Evolutionary conservation across 1,140 invertebrate species (phyloP), one percentile per base, ranked within the genome.

Genomic region (Semibalanus balanoides): DNA sequence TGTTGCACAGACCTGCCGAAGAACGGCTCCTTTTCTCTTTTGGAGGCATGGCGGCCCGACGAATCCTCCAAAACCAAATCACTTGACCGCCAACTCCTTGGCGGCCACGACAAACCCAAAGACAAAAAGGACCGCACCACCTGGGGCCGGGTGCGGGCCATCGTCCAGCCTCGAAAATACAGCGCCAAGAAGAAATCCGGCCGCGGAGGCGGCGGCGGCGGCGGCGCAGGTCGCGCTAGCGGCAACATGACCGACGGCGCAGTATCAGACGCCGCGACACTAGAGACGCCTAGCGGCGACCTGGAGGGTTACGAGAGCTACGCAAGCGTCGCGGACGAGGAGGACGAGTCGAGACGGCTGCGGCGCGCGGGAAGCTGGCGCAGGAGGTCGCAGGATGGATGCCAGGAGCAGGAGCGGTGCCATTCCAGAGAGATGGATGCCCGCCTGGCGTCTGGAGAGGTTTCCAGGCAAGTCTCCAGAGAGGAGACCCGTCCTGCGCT

Each of bases 131-230:
- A 86, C 80, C 87, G 87, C 82, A 90, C 88, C 51, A 87, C 89
- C 0, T 90, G 90, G 89, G 88, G 87, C 0, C 89, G 89, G 81
- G 88, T 91, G 82, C 88, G 89, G 79, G 88, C 89, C 79, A 91
- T 91, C 31, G 89, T 91, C 76, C 88, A 90, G 80, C 88, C 89
- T 0, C 84, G 88, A 70, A 85, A 87, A 75, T 89, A 90, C 74
- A 91, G 89, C 30, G 84, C 89, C 19, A 89, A 88, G 82, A 88
- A 87, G 80, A 76, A 78, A 28, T 74, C 77, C 3, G 40, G 76
- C 5, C 70, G 76, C 19, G 43, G 29, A 29, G n/a, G 35, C 35
- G 35, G n/a, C n/a, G n/a, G 76, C 19, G 35, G 35, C 35, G 35
- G 35, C 35, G 35, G 35, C 22, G 22, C 22, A 14, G 51, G 51